Evolutionary conservation across 1,140 invertebrate genomes (phyloP).

Genomic region (Adelges cooleyi): DNA sequence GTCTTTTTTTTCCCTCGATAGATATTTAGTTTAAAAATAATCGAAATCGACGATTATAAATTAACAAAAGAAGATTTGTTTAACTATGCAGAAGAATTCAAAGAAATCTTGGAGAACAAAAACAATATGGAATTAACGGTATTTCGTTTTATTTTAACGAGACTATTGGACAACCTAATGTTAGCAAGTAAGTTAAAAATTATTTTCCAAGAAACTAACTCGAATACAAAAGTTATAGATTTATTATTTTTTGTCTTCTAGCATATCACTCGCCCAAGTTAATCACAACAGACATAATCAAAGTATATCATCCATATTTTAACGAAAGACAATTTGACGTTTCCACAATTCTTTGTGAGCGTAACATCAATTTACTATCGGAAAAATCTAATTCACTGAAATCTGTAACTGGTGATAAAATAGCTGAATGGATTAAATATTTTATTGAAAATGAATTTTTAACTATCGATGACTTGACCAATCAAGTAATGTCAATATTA

Average conservation of each 20-base stretch:
- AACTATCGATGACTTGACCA: constrained; percentile 4
- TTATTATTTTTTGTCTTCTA: not conserved
- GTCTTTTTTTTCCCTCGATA: too few relatives aligned
- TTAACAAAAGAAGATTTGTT: not conserved
- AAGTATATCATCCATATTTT: constrained; percentile 7
- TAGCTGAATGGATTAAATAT: constrained; percentile 11
- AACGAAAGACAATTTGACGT: not conserved
- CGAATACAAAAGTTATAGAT: not conserved
- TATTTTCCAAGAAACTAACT: too few relatives aligned
- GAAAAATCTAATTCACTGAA: constrained; percentile 1
- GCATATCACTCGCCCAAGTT: not conserved
- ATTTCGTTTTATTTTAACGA: not conserved
- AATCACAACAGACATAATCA: not conserved
- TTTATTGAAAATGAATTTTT: constrained; percentile 21
- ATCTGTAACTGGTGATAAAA: constrained; percentile 2
- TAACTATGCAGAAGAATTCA: constrained; percentile 5
- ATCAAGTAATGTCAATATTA: constrained; percentile 15
- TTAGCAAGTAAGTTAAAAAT: not conserved
- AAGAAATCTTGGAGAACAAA: constrained; percentile 8
- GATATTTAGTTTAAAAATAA: constrained; percentile 18
- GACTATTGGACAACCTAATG: not conserved
- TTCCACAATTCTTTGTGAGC: constrained; percentile 10
- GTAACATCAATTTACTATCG: constrained; percentile 10
- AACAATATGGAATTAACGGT: not conserved
- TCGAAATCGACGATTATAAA: not conserved